Base-by-base conservation (phyloP, 1,140 invertebrate genomes). In the Samia ricini region DNA sequence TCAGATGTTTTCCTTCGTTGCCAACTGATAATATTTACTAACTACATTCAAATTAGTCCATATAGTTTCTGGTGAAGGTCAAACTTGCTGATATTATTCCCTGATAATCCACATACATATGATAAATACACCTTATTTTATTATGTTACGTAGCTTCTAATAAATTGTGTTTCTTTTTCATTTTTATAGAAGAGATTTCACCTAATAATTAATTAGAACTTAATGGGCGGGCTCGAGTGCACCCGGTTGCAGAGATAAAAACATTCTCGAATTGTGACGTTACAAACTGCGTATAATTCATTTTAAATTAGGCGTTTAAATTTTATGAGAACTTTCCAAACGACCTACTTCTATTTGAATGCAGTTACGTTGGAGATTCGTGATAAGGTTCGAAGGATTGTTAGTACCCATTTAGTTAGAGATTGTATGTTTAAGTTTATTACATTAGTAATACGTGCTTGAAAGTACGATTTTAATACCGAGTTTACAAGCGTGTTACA, bases 121-220 rank as follows among this genome's bases (percentile, higher is more conserved):
- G n/a, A 15, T 15, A 42, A 42, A 42, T 5, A 5, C 6, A 2
- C 12, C 1, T 15, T 42, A 42, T 15, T 12, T 42, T 15, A 12
- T 15, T 15, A 42, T 15, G 33, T 42, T 42, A 1, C 7, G 15
- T 42, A 12, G 7, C 15, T 42, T 42, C 12, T 42, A 4, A 15
- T 15, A 42, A 42, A 12, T 12, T 15, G n/a, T 42, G 3, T 42
- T 15, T 15, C 12, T 42, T 3, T 42, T 15, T 12, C 33, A 15
- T 10, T 42, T 15, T 1, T 29, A 29, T 42, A 42, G 15, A 15
- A 42, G 33, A 76, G 71, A 76, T 73, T 71, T 70, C 75, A 72
- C 79, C 70, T 71, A 74, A 69, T 85, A 85, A 87, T 87, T 85
- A 85, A 87, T 87, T 83, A 85, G 81, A 81, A 87, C 85, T 85